Evolutionary conservation across 2,888 invertebrate species (phyloP).

Genomic region (Protodeltote pygarga): DNA sequence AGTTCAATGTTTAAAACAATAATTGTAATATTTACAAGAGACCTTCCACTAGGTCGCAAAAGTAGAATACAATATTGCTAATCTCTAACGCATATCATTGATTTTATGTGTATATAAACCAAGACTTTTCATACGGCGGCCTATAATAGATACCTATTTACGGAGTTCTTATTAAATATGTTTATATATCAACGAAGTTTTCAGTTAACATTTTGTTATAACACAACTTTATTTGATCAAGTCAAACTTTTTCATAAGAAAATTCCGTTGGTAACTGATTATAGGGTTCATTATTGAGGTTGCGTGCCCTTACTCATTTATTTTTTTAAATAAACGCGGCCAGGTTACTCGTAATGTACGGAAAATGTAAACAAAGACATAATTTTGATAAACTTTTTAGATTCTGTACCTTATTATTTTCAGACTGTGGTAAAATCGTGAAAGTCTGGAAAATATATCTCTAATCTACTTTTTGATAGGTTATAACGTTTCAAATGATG

Average conservation of each 20-base stretch:
- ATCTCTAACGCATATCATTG: no score
- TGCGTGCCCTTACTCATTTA: conserved; percentile 63
- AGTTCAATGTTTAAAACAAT: conserved; percentile 9
- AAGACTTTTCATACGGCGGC: no score
- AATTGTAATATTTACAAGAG: no score
- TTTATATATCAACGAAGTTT: no score
- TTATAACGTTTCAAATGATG: no score
- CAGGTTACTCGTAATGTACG: conserved; percentile 50
- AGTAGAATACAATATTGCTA: no score
- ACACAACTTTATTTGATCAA: conserved; percentile 26
- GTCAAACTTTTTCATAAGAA: conserved; percentile 34
- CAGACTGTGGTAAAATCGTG: conserved; percentile 7
- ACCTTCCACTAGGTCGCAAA: no score
- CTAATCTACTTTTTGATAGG: no score
- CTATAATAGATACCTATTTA: no score
- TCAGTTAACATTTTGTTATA: conserved; percentile 4
- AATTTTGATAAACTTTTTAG: conserved; percentile 50
- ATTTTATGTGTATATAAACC: no score
- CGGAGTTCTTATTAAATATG: no score
- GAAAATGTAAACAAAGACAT: conserved; percentile 61
- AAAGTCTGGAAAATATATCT: no score
- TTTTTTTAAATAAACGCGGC: conserved; percentile 62
- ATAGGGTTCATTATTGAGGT: conserved; percentile 53
- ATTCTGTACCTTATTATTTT: conserved; percentile 37
- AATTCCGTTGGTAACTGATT: conserved; percentile 45